Conservation (phyloP, 2,797 vertebrate genomes). For the Rhodeus uyekii region DNA sequence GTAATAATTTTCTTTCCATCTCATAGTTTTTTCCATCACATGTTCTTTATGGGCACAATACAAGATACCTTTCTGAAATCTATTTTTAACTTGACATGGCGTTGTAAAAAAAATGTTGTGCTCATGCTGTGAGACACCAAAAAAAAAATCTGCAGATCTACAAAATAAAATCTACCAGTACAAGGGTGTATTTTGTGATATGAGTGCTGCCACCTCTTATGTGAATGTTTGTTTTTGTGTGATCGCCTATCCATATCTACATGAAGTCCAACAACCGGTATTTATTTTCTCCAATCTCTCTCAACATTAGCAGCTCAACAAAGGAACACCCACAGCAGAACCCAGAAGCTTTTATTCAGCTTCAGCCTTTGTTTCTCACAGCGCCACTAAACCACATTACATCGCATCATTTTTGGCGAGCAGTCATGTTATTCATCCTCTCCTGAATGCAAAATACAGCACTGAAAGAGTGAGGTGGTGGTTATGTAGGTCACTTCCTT, state of each 20-base stretch:
- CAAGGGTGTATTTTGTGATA: not conserved
- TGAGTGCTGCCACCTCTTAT: not conserved
- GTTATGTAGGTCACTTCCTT: constrained; percentile 82
- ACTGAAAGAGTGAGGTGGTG: constrained; percentile 17
- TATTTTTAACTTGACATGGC: not conserved
- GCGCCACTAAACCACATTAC: constrained; percentile 79
- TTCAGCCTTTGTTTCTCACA: constrained; percentile 71
- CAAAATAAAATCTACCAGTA: not conserved
- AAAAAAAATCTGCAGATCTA: not conserved
- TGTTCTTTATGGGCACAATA: not conserved
- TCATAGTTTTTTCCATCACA: not conserved
- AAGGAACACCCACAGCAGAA: constrained; percentile 60
- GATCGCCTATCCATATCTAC: not conserved
- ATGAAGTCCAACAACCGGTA: not conserved
- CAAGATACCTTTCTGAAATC: not conserved
- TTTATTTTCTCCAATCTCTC: not conserved
- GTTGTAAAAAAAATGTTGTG: not conserved
- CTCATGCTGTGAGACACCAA: not conserved
- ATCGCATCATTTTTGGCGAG: constrained; percentile 79
- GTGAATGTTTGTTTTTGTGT: not conserved
- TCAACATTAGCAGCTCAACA: constrained; percentile 68
- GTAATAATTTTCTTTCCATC: not conserved
- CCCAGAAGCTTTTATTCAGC: constrained; percentile 52
- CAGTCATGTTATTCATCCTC: constrained; percentile 74
- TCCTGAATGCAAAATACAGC: constrained; percentile 47